Percentiles rank a stretch among this genome's conserved stretches.
phyloP scores from a whole-genome alignment of 2,113 vertebrate species.

The Ursus arctos region DNA sequence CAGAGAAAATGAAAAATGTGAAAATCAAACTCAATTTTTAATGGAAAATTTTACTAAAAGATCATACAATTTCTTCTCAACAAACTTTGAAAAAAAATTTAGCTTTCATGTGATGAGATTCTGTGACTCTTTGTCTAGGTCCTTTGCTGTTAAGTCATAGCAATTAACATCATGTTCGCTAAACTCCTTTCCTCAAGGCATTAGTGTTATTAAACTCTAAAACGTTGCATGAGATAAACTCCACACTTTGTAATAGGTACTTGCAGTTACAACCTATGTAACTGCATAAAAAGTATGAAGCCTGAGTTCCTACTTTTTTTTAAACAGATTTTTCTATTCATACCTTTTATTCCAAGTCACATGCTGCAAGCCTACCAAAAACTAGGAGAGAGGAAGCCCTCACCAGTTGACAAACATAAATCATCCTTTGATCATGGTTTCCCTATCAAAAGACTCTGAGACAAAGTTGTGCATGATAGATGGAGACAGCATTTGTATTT shows the following conservation, averaged over 20 bases:
- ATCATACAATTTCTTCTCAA: background rate
- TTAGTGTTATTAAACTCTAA: background rate
- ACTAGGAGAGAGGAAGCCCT: background rate
- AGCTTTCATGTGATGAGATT: background rate
- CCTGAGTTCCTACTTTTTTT: background rate
- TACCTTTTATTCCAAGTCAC: background rate
- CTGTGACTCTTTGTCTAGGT: background rate
- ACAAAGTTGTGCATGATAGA: background rate
- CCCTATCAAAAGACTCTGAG: background rate
- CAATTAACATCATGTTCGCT: background rate
- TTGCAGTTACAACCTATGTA: background rate
- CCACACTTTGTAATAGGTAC: background rate
- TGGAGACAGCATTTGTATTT: background rate
- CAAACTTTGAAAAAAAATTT: background rate
- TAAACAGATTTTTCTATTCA: background rate
- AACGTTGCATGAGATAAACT: background rate
- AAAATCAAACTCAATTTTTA: background rate
- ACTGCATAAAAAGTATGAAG: background rate
- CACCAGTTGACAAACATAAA: background rate
- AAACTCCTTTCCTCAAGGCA: background rate
- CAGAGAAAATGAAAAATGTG: background rate
- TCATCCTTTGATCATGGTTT: background rate
- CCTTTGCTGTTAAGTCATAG: background rate
- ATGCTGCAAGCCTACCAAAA: background rate
- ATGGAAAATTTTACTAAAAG: background rate